phyloP scores from a whole-genome alignment of 2,888 invertebrate genomes.

The Eupelmus urozonus region DNA sequence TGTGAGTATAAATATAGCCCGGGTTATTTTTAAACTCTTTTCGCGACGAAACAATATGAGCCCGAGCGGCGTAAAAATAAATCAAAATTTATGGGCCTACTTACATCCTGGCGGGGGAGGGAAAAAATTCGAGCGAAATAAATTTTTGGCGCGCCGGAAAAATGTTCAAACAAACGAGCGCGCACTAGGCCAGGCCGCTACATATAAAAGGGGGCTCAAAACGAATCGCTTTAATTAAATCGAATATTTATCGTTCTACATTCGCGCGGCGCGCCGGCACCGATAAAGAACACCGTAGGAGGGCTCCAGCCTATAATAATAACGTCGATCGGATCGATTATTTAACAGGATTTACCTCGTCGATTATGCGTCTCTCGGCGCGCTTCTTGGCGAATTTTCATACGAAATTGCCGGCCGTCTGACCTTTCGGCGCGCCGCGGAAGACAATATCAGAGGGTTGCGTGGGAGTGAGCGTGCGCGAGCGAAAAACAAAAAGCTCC shows the following conservation, averaged over 20 bases:
- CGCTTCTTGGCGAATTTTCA: conserved; percentile 16
- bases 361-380: conserved; percentile 24
- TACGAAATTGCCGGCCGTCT: not conserved
- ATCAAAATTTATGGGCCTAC: not conserved
- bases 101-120: too few relatives aligned
- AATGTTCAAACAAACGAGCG: not conserved
- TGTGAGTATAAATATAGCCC: too few relatives aligned
- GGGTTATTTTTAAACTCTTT: too few relatives aligned
- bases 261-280: conserved; percentile 12
- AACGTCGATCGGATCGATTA: conserved; percentile 37
- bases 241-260: conserved; percentile 41
- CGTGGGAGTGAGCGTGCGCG: too few relatives aligned
- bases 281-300: conserved; percentile 48
- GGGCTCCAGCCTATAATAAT: conserved; percentile 38
- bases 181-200: not conserved
- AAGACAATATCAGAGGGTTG: conserved; percentile 59
- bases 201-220: not conserved
- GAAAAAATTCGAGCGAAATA: too few relatives aligned
- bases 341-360: conserved; percentile 43
- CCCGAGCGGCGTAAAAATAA: too few relatives aligned
- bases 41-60: too few relatives aligned
- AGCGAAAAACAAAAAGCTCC: conserved; percentile 48
- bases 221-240: conserved; percentile 41
- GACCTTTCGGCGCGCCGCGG: conserved; percentile 52
- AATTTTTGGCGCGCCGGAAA: not conserved